Evolutionary conservation across 2,797 vertebrate species (phyloP), one percentile per base, ranked within the genome.

Genomic region (Sebastes paucispinis): DNA sequence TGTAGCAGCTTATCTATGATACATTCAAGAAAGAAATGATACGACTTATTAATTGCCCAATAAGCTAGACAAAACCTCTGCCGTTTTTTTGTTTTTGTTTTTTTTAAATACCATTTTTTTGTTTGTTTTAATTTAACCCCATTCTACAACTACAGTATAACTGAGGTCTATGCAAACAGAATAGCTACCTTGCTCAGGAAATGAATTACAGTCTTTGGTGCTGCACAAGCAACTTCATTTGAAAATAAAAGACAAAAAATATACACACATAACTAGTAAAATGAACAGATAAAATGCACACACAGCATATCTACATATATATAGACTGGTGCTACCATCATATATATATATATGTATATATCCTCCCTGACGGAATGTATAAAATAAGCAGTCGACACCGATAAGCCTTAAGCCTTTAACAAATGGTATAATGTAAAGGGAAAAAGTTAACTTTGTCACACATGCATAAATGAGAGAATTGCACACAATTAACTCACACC

Each of bases 1-100:
- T 97, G 97, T 99, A 99, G 98, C 98, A 99, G 98, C 98, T 98
- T 97, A 98, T 98, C 98, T 99, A 99, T 96, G 96, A 98, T 99
- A 99, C 98, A 99, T 99, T 99, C 98, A 99, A 98, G 97, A 98
- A 97, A 99, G 97, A 99, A 95, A 95, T 98, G 97, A 98, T 97
- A 97, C 96, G 95, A 97, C 96, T 97, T 98, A 98, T 98, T 98
- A 98, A 97, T 98, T 96, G 97, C 96, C 96, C 96, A 96, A 97
- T 97, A 98, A 98, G 96, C 97, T 96, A 97, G 97, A 98, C 97
- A 97, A 96, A 96, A 97, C 96, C 96, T 97, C 96, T 91, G 96
- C 95, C 96, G 92, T 89, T 96, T 96, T 96, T 5, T 75, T 80
- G 86, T 82, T 29, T 9, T 75, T 80, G 86, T 82, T 29, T 9